Evolutionary conservation across 2,113 vertebrate genomes (phyloP).

Genomic region (Chloroceryle aenea): DNA sequence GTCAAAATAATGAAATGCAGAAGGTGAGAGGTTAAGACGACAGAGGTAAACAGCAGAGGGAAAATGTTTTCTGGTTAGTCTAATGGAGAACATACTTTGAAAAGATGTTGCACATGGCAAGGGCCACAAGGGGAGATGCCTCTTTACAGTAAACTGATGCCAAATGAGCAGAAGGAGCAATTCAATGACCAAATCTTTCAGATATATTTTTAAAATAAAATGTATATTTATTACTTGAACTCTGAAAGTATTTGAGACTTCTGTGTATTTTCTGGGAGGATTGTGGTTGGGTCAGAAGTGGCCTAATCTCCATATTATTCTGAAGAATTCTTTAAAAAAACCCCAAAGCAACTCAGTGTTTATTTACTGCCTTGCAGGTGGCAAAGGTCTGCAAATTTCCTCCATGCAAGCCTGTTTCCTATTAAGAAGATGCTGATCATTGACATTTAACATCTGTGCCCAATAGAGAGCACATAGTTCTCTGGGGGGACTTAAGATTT

Average conservation of each 20-base stretch:
- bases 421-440: not conserved
- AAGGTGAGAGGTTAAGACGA: not conserved
- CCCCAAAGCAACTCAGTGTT: not conserved
- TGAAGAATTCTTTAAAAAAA: not conserved
- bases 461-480: not conserved
- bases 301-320: not conserved
- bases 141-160: not conserved
- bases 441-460: slow-evolving; percentile 40
- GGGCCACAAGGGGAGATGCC: not conserved
- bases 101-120: not conserved
- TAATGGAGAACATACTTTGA: not conserved
- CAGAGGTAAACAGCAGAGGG: not conserved
- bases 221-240: not conserved
- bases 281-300: not conserved
- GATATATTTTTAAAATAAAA: not conserved
- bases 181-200: not conserved
- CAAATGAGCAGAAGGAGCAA: not conserved
- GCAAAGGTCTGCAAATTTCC: slow-evolving; percentile 4
- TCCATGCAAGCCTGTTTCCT: not conserved
- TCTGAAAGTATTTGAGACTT: not conserved
- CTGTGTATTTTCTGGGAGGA: not conserved
- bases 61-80: not conserved
- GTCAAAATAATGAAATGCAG: not conserved
- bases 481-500: not conserved
- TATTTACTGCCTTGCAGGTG: slow-evolving; percentile 3